Evolutionary conservation across 2,113 vertebrate genomes (phyloP).

Genomic region (Aleadryas rufinucha): DNA sequence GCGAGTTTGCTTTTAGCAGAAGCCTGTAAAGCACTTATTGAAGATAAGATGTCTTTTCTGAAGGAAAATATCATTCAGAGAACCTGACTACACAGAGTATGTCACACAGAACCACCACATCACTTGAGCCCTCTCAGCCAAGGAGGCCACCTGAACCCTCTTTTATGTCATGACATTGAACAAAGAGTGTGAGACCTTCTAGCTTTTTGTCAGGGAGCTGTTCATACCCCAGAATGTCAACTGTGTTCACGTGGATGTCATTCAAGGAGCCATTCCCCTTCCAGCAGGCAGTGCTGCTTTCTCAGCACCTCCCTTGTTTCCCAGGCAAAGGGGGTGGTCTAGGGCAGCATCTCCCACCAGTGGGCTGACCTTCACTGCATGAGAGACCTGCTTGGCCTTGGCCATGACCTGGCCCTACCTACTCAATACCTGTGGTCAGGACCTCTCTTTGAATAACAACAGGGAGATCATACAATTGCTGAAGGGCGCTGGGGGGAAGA

Average conservation of each 20-base stretch:
- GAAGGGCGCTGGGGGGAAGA: slow-evolving; percentile 34
- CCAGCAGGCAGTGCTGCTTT: not conserved
- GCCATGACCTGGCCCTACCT: slow-evolving; percentile 17
- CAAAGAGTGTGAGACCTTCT: slow-evolving; percentile 50
- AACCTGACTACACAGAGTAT: not conserved
- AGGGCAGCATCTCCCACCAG: slow-evolving; percentile 41
- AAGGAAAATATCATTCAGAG: not conserved
- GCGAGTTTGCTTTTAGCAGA: not conserved
- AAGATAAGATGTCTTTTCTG: slow-evolving; percentile 14
- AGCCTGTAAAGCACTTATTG: slow-evolving; percentile 43
- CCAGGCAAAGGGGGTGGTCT: slow-evolving; percentile 48
- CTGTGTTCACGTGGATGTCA: not conserved
- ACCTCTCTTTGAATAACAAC: slow-evolving; percentile 70
- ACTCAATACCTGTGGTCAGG: slow-evolving; percentile 65
- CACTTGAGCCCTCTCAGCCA: not conserved
- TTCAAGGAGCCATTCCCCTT: not conserved
- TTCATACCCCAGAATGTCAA: slow-evolving; percentile 59
- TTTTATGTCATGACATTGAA: slow-evolving; percentile 38
- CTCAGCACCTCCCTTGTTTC: slow-evolving; percentile 47
- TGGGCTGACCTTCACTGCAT: slow-evolving; percentile 59
- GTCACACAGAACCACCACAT: slow-evolving; percentile 10
- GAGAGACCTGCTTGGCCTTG: slow-evolving; percentile 10
- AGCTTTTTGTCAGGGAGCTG: slow-evolving; percentile 48
- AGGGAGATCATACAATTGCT: slow-evolving; percentile 59
- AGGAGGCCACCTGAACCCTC: slow-evolving; percentile 25